Evolutionary conservation across 1,140 invertebrate genomes (phyloP).

Genomic region (Colletes gigas): DNA sequence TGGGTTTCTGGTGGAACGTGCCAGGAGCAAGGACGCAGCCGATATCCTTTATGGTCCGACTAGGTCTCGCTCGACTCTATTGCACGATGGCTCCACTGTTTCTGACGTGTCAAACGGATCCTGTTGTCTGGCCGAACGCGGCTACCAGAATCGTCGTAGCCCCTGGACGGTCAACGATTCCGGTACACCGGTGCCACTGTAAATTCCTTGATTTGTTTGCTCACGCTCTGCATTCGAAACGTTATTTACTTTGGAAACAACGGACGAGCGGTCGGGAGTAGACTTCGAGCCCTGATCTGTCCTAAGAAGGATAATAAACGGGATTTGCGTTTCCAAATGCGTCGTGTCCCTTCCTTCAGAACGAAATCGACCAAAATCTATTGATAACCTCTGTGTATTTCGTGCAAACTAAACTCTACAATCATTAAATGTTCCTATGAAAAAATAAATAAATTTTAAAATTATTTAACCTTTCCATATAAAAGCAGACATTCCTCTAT

Average conservation of each 20-base stretch:
- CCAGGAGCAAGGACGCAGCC: conserved; percentile 53
- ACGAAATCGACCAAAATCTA: too few relatives aligned
- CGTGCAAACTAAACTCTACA: too few relatives aligned
- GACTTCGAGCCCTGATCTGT: background rate
- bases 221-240: conserved; percentile 8
- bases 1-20: conserved; percentile 41
- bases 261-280: background rate
- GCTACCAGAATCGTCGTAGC: conserved; percentile 13
- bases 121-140: conserved; percentile 8
- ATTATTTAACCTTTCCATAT: too few relatives aligned
- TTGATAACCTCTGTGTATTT: too few relatives aligned
- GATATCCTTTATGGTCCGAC: conserved; percentile 57
- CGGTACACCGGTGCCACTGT: conserved; percentile 1
- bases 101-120: conserved; percentile 38
- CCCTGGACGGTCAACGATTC: background rate
- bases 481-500: too few relatives aligned
- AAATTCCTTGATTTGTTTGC: conserved; percentile 42
- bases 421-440: too few relatives aligned
- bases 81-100: conserved; percentile 10
- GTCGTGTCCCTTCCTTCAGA: too few relatives aligned
- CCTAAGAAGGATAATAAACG: background rate
- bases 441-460: too few relatives aligned
- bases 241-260: background rate
- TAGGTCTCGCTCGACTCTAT: conserved; percentile 16
- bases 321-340: background rate